phyloP scores from a whole-genome alignment of 2,888 invertebrate genomes.

The Nematopogon swammerdamellus region DNA sequence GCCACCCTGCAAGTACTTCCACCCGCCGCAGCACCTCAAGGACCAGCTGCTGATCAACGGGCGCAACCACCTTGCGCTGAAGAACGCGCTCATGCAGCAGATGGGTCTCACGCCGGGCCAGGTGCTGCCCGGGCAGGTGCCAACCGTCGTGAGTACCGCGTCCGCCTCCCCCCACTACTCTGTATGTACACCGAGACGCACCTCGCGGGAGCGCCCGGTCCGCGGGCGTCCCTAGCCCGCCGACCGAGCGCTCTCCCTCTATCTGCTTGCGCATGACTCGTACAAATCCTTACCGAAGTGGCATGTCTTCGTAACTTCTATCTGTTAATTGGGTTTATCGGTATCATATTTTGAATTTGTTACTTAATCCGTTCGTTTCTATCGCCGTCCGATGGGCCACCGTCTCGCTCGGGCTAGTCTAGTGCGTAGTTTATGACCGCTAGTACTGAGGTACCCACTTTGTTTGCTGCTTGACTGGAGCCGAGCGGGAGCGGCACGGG shows the following conservation, averaged over 20 bases:
- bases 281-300: conserved; percentile 38
- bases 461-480: no score
- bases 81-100: conserved; percentile 97
- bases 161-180: background rate
- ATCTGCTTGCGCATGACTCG: conserved; percentile 48
- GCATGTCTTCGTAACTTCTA: conserved; percentile 30
- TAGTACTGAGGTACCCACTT: no score
- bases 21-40: conserved; percentile 99
- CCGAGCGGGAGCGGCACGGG: background rate
- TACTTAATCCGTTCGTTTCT: background rate
- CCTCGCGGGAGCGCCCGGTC: conserved; percentile 48
- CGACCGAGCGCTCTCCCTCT: conserved; percentile 40
- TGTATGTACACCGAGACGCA: conserved; percentile 8
- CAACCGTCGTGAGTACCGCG: conserved; percentile 76
- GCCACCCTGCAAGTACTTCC: conserved; percentile 99
- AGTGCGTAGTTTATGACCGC: no score
- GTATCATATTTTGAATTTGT: background rate
- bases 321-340: background rate
- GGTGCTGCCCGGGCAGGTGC: conserved; percentile 91
- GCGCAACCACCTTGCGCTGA: conserved; percentile 97
- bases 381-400: background rate
- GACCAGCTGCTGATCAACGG: conserved; percentile 99
- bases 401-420: no score
- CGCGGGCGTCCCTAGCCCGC: conserved; percentile 11
- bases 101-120: conserved; percentile 92